phyloP scores from a whole-genome alignment of 2,113 vertebrate species.

The Saimiri boliviensis region DNA sequence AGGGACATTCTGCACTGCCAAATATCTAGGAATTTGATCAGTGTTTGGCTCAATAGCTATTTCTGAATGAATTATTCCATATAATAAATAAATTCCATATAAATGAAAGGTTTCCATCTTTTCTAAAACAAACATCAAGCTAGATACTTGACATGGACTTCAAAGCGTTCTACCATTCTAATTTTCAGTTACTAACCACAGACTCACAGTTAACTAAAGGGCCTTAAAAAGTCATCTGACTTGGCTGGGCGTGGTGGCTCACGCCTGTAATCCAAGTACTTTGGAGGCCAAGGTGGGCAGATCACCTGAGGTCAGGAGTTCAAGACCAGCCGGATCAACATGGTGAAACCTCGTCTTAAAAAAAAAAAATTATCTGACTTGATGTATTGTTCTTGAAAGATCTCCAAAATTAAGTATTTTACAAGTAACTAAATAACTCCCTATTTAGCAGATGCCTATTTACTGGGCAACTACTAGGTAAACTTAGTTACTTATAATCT shows the following conservation, averaged over 20 bases:
- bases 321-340: no score
- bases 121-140: neutral
- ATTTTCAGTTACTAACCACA: neutral
- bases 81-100: neutral
- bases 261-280: no score
- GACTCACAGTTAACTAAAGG: neutral
- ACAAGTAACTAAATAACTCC: neutral
- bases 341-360: no score
- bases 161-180: neutral
- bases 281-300: no score
- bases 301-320: no score
- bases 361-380: neutral
- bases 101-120: neutral
- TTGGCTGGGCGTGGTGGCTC: no score
- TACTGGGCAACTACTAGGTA: neutral
- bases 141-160: neutral
- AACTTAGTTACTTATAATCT: neutral
- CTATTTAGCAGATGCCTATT: neutral
- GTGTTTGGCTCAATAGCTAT: neutral
- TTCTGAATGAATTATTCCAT: neutral
- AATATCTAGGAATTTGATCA: neutral
- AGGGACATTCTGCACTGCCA: neutral
- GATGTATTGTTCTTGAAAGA: constrained; percentile 15
- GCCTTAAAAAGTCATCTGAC: neutral
- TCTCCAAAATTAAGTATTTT: neutral